Percentiles rank a stretch among this genome's conserved stretches.
phyloP scores from a whole-genome alignment of 2,113 vertebrate species.

The Lophochroa leadbeateri region DNA sequence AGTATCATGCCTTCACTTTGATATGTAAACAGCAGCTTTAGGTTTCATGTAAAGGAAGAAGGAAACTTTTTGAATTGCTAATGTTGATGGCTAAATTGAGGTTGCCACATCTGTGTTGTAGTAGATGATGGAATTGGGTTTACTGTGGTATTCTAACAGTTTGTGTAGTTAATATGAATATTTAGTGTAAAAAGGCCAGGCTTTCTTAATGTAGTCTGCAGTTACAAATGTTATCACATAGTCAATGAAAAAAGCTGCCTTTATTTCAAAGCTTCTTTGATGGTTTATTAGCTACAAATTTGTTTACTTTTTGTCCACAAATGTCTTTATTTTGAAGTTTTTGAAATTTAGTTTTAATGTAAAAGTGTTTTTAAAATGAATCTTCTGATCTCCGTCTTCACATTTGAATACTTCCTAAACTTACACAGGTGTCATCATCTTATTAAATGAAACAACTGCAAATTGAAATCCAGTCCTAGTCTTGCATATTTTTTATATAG shows the following conservation, averaged over 20 bases:
- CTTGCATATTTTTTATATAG: neutral
- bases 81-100: neutral
- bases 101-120: neutral
- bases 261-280: neutral
- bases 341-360: neutral
- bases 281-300: neutral
- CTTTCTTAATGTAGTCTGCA: neutral
- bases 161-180: neutral
- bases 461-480: neutral
- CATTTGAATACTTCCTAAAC: neutral
- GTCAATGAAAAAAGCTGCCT: neutral
- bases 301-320: neutral
- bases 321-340: neutral
- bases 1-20: neutral
- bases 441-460: neutral
- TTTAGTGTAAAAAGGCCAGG: neutral
- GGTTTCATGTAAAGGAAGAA: neutral
- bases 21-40: neutral
- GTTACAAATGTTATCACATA: neutral
- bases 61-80: neutral
- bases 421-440: rapidly evolving
- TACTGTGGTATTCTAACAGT: neutral
- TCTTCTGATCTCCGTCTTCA: neutral
- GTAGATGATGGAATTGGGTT: neutral
- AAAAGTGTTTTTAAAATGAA: neutral